phyloP scores from a whole-genome alignment of 2,888 invertebrate genomes.

The Cacoxenus indagator region DNA sequence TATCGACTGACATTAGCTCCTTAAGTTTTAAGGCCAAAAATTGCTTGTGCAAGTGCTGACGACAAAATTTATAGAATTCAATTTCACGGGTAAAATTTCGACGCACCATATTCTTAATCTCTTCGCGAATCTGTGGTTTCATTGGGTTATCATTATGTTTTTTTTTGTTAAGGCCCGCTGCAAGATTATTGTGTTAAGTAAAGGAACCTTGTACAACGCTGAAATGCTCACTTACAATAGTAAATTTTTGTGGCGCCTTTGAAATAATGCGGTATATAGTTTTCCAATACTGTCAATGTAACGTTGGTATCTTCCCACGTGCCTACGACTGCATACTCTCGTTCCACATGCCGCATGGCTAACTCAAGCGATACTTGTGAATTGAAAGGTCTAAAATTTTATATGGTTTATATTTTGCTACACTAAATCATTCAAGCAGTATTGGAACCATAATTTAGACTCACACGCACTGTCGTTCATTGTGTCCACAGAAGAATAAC shows the following conservation, averaged over 20 bases:
- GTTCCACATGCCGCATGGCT: constrained; percentile 86
- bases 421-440: background rate
- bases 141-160: constrained; percentile 85
- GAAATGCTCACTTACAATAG: constrained; percentile 74
- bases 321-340: constrained; percentile 89
- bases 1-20: constrained; percentile 50
- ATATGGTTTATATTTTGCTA: background rate
- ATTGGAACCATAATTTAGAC: constrained; percentile 63
- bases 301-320: constrained; percentile 89
- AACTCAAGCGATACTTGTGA: constrained; percentile 83
- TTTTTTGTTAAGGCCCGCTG: constrained; percentile 67
- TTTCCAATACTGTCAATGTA: constrained; percentile 86
- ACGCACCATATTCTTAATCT: constrained; percentile 85
- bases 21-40: constrained; percentile 76
- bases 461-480: constrained; percentile 83
- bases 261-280: constrained; percentile 87
- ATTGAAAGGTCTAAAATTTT: constrained; percentile 82
- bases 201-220: constrained; percentile 54
- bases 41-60: constrained; percentile 85
- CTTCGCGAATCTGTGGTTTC: constrained; percentile 87
- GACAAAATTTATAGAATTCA: constrained; percentile 93
- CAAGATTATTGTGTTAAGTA: constrained; percentile 31
- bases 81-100: constrained; percentile 90
- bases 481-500: constrained; percentile 92
- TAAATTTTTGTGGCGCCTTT: constrained; percentile 80